A percentile compares a stretch with the other conserved stretches of the same genome.
Evolutionary conservation across 2,113 vertebrate genomes (phyloP).

Genomic region (Sardina pilchardus): DNA sequence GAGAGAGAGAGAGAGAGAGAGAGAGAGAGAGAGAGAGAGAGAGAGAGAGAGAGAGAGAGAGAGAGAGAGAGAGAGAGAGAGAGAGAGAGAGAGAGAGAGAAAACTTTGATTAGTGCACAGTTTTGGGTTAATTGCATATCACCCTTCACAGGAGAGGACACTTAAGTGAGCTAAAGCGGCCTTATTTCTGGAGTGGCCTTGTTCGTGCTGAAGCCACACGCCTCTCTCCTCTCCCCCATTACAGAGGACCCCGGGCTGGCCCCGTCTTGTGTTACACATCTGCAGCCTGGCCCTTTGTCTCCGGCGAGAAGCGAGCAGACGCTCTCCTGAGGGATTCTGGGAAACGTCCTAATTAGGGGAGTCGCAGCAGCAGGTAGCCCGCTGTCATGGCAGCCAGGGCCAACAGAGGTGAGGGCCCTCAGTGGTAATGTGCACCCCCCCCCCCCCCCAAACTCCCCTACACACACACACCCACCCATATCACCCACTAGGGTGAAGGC

Average conservation of each 20-base stretch:
- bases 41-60: neutral
- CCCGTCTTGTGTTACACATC: slow-evolving; percentile 11
- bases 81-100: slow-evolving; percentile 46
- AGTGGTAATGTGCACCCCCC: neutral
- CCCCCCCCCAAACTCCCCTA: neutral
- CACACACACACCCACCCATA: neutral
- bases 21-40: no score
- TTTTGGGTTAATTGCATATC: slow-evolving; percentile 5
- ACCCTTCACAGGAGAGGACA: neutral
- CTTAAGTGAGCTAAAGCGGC: neutral
- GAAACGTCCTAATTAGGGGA: slow-evolving; percentile 59
- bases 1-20: no score
- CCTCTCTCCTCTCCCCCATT: slow-evolving; percentile 2
- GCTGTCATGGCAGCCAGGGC: slow-evolving; percentile 24
- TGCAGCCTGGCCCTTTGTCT: slow-evolving; percentile 1
- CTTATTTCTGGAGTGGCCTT: neutral
- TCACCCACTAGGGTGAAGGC: neutral
- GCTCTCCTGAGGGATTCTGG: slow-evolving; percentile 45
- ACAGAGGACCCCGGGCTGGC: neutral
- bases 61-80: slow-evolving; percentile 17
- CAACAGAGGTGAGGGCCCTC: slow-evolving; percentile 51
- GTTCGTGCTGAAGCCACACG: neutral
- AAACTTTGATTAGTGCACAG: slow-evolving; percentile 60
- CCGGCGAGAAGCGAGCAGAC: slow-evolving; percentile 30
- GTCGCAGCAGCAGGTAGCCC: slow-evolving; percentile 51